A percentile compares a stretch with the other conserved stretches of the same genome.
phyloP scores from a whole-genome alignment of 2,888 invertebrate species.

The Lucinisca nassula region DNA sequence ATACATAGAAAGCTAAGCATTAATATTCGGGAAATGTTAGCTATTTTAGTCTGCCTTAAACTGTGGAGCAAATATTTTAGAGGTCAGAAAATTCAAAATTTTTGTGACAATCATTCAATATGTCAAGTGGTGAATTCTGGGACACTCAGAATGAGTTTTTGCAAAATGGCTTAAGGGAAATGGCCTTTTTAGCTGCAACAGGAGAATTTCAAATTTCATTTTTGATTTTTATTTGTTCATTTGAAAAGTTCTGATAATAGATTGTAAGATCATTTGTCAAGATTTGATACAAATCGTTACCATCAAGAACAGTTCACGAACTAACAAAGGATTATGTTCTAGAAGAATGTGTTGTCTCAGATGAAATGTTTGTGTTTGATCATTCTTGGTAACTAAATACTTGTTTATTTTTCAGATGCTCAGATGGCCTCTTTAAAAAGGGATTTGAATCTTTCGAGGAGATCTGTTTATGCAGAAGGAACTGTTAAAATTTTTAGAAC shows the following conservation, averaged over 20 bases:
- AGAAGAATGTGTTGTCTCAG: neutral
- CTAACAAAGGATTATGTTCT: neutral
- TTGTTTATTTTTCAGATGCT: neutral
- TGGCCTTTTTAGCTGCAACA: neutral
- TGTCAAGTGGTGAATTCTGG: neutral
- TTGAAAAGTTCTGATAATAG: neutral
- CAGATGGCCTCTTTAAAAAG: neutral
- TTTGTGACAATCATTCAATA: neutral
- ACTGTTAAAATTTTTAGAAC: neutral
- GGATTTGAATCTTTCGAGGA: neutral
- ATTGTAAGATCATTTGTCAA: neutral
- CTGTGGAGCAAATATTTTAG: neutral
- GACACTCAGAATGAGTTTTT: neutral
- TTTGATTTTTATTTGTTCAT: no score
- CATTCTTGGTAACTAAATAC: neutral
- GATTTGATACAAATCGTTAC: neutral
- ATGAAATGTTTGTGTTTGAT: neutral
- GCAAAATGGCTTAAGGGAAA: neutral
- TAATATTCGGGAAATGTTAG: neutral
- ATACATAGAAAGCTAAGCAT: neutral
- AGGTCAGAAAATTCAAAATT: neutral
- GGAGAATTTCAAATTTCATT: neutral
- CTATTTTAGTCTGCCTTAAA: neutral
- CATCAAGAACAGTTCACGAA: neutral
- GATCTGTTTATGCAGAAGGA: neutral